These are phyloP conservation scores for Epistrophe eligans DNA, from an alignment of 2,888 invertebrate genomes.

Conservation along the genomic window DNA sequence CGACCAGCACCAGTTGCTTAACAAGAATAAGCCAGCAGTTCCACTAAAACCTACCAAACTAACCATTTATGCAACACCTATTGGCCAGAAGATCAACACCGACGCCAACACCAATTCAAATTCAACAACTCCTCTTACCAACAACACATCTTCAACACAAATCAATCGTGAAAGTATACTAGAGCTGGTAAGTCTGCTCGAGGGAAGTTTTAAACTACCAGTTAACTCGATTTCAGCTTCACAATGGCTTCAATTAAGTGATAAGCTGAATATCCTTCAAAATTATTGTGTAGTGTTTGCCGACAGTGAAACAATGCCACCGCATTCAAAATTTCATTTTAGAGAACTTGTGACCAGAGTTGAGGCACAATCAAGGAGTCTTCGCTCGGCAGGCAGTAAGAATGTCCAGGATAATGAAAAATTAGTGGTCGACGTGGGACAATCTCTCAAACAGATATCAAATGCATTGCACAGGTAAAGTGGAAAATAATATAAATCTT, in stretches of 20 bases:
- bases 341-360: constrained; percentile 89
- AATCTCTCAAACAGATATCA: constrained; percentile 84
- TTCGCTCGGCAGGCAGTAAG: constrained; percentile 89
- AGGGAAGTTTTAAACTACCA: constrained; percentile 87
- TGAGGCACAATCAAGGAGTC: constrained; percentile 88
- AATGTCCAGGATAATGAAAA: constrained; percentile 89
- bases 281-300: constrained; percentile 93
- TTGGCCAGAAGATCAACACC: constrained; percentile 80
- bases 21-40: constrained; percentile 87
- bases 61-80: constrained; percentile 91
- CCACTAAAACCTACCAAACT: constrained; percentile 88
- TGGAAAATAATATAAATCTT: constrained; percentile 22
- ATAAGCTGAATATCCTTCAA: constrained; percentile 92
- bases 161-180: constrained; percentile 86
- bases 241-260: constrained; percentile 92
- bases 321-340: constrained; percentile 94
- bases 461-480: constrained; percentile 84
- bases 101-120: constrained; percentile 67
- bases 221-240: constrained; percentile 85
- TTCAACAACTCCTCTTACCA: constrained; percentile 79
- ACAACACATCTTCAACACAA: constrained; percentile 85
- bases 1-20: constrained; percentile 72
- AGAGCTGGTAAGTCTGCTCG: constrained; percentile 88
- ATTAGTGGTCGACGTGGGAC: constrained; percentile 88
- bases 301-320: constrained; percentile 90